A percentile compares a stretch with the other conserved stretches of the same genome.
phyloP scores from a whole-genome alignment of 2,113 vertebrate genomes.

The Podarcis muralis region DNA sequence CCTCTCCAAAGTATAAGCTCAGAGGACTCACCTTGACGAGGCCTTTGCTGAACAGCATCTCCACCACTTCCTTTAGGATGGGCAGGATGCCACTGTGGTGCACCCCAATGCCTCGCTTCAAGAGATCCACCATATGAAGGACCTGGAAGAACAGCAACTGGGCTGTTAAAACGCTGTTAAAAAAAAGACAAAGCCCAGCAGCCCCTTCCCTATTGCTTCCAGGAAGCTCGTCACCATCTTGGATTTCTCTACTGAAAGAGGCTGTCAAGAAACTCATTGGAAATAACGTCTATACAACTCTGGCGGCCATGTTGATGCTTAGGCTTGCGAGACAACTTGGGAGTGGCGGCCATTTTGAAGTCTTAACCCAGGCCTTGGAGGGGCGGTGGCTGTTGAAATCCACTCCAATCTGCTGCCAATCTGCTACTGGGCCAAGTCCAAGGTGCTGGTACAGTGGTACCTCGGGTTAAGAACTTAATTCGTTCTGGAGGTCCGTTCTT shows the following conservation, averaged over 20 bases:
- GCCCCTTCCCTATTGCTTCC: not conserved
- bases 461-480: too few species aligned
- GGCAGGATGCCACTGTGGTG: conserved; percentile 94
- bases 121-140: conserved; percentile 83
- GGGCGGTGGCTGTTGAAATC: too few species aligned
- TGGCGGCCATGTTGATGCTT: not conserved
- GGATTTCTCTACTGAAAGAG: not conserved
- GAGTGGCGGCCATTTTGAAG: not conserved
- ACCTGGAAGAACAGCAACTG: conserved; percentile 71
- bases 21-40: conserved; percentile 70
- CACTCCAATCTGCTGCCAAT: too few species aligned
- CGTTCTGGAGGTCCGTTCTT: too few species aligned
- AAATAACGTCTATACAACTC: not conserved
- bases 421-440: too few species aligned
- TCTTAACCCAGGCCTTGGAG: too few species aligned
- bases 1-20: not conserved
- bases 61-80: conserved; percentile 93
- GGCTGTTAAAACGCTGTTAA: not conserved
- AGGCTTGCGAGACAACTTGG: not conserved
- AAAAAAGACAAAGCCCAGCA: accelerated
- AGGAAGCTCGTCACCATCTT: not conserved
- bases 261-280: too few species aligned
- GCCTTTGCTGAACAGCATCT: conserved; percentile 92
- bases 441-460: too few species aligned
- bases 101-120: conserved; percentile 88